Evolutionary conservation across 1,140 invertebrate genomes (phyloP).

Genomic region (Drosophila neocordata): DNA sequence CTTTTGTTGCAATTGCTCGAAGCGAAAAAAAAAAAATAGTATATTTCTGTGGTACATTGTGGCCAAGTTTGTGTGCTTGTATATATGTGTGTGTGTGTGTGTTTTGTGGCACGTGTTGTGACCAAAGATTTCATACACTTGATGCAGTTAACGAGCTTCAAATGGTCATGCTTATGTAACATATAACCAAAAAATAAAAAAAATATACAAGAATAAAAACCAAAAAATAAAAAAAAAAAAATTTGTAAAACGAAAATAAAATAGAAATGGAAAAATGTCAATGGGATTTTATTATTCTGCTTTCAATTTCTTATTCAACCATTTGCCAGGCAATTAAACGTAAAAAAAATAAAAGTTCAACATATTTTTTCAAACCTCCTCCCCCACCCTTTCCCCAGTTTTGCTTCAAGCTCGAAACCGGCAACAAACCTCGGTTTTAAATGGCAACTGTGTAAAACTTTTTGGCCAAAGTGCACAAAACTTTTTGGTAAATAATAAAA

Average conservation of each 20-base stretch:
- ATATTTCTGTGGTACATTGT: slow-evolving; percentile 14
- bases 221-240: neutral
- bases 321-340: slow-evolving; percentile 29
- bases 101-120: slow-evolving; percentile 16
- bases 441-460: slow-evolving; percentile 42
- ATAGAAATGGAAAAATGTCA: slow-evolving; percentile 1
- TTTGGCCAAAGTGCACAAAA: slow-evolving; percentile 31
- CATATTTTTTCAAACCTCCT: neutral
- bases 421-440: neutral
- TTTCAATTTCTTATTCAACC: slow-evolving; percentile 9
- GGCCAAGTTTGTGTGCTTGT: neutral
- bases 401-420: too few relatives aligned
- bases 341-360: neutral
- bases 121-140: slow-evolving; percentile 16
- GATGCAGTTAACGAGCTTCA: slow-evolving; percentile 21
- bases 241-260: neutral
- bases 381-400: too few relatives aligned
- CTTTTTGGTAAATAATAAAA: slow-evolving; percentile 27
- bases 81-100: neutral
- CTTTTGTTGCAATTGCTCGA: slow-evolving; percentile 10
- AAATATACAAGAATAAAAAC: neutral
- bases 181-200: neutral
- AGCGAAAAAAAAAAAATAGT: neutral
- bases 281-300: slow-evolving; percentile 7
- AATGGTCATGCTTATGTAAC: slow-evolving; percentile 12